Percentiles rank a stretch among this genome's conserved stretches.
phyloP scores from a whole-genome alignment of 2,797 vertebrate species.

The Coracias cyanogaster region DNA sequence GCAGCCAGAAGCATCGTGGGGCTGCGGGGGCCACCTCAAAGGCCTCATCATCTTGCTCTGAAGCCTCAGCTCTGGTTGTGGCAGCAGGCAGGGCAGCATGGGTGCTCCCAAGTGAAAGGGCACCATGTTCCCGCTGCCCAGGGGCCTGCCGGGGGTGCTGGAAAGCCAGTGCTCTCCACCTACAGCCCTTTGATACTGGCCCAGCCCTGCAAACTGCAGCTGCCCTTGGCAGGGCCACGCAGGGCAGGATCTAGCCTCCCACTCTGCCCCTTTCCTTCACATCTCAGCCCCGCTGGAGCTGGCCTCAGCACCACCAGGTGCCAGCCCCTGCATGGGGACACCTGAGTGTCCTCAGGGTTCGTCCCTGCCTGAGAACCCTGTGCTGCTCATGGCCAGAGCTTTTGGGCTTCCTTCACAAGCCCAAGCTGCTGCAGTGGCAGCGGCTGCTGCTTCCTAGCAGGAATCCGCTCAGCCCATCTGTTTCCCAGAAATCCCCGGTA shows the following conservation, averaged over 20 bases:
- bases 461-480: neutral
- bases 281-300: neutral
- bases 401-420: neutral
- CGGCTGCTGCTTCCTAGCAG: neutral
- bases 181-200: neutral
- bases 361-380: neutral
- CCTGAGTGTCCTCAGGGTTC: fast-evolving
- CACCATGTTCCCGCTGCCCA: fast-evolving
- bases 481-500: neutral
- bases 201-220: neutral
- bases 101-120: neutral
- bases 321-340: neutral
- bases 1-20: neutral
- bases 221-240: neutral
- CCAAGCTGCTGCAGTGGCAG: neutral
- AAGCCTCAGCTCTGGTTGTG: neutral
- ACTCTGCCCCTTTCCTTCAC: neutral
- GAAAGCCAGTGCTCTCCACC: neutral
- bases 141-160: fast-evolving
- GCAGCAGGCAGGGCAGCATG: neutral
- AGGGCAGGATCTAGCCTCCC: neutral
- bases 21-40: constrained; percentile 27
- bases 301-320: fast-evolving
- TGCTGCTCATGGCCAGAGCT: neutral
- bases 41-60: neutral